These are phyloP conservation scores for Chrysodeixis includens DNA, from an alignment of 2,888 invertebrate genomes.

Conservation along the genomic window DNA sequence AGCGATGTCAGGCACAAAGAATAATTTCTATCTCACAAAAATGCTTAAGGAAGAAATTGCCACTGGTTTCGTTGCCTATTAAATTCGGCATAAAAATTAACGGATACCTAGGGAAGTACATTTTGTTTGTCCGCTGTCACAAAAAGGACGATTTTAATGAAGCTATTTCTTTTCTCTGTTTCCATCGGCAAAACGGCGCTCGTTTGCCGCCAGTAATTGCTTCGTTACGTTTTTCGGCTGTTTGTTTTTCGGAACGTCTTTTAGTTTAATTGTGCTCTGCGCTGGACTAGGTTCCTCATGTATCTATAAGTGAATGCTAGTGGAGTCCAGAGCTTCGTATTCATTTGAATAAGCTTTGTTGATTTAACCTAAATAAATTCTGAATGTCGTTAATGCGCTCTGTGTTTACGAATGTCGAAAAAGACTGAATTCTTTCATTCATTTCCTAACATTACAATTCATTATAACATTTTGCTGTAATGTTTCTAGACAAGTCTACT, in stretches of 20 bases:
- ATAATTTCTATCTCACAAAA: neutral
- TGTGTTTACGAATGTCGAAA: neutral
- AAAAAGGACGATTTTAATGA: constrained; percentile 66
- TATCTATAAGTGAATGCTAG: constrained; percentile 12
- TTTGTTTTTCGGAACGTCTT: constrained; percentile 66
- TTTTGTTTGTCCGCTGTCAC: constrained; percentile 56
- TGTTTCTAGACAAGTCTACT: no score
- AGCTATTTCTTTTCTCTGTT: constrained; percentile 68
- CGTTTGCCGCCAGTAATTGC: constrained; percentile 75
- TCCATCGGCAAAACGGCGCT: constrained; percentile 59
- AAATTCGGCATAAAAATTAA: constrained; percentile 25
- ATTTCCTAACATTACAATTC: no score
- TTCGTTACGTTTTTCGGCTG: constrained; percentile 73
- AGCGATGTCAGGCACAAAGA: neutral
- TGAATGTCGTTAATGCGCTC: neutral
- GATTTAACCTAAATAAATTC: neutral
- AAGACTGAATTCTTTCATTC: no score
- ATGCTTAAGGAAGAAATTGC: neutral
- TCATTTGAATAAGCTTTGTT: neutral
- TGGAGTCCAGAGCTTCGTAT: neutral
- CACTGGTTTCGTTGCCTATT: constrained; percentile 11
- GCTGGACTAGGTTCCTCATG: constrained; percentile 17
- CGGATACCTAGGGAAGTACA: constrained; percentile 21
- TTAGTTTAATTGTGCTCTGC: constrained; percentile 65
- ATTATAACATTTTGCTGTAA: no score